Conservation (phyloP, 2,797 vertebrate species). For the Trachops cirrhosus region DNA sequence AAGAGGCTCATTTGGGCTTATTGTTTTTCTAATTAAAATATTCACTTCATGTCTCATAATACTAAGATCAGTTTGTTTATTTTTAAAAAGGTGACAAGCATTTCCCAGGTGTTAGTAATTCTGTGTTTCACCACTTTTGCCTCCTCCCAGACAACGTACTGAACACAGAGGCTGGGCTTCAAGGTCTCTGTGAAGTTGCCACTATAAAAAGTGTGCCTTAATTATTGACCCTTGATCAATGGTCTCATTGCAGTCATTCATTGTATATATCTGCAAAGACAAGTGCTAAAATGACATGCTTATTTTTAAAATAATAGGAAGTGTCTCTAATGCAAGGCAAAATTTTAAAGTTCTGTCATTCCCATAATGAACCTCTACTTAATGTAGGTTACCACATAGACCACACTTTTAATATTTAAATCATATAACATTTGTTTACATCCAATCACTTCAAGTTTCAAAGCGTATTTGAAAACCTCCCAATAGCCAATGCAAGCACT, state of each 20-base stretch:
- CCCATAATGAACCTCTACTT: background rate
- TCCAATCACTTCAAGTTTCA: background rate
- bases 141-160: slow-evolving; percentile 62
- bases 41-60: background rate
- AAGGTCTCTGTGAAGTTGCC: slow-evolving; percentile 26
- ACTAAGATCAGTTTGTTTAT: background rate
- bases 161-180: slow-evolving; percentile 71
- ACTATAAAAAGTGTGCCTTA: background rate
- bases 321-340: background rate
- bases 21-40: background rate
- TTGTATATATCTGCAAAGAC: background rate
- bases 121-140: slow-evolving; percentile 5
- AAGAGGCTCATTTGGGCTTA: background rate
- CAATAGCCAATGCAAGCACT: background rate
- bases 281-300: background rate
- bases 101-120: background rate
- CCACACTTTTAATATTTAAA: background rate
- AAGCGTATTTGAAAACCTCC: background rate
- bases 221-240: background rate
- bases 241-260: background rate
- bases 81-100: background rate
- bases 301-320: background rate
- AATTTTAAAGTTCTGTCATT: background rate
- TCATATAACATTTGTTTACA: background rate
- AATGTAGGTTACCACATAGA: background rate